These are phyloP conservation scores for Mesocricetus auratus DNA, from an alignment of 2,113 vertebrate genomes.

Conservation along the genomic window DNA sequence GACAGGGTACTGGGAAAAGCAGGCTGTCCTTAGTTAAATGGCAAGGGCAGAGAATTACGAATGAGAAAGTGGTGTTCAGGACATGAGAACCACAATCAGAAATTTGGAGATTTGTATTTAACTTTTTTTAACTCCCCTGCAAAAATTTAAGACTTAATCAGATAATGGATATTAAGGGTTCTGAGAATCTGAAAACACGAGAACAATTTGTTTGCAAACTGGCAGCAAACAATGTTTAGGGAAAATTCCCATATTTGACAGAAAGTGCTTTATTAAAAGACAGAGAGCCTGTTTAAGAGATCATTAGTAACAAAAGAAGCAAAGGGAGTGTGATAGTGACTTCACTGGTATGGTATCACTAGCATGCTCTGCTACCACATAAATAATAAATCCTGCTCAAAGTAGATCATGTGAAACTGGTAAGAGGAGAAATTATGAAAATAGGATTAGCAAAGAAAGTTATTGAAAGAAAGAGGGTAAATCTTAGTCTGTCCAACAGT, in stretches of 20 bases:
- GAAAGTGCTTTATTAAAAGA: constrained; percentile 74
- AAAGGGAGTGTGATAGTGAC: constrained; percentile 54
- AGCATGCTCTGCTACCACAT: constrained; percentile 34
- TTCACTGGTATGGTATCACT: constrained; percentile 41
- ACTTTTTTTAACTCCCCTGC: constrained; percentile 26
- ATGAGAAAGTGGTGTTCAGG: constrained; percentile 34
- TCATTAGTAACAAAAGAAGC: constrained; percentile 50
- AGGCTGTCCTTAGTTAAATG: constrained; percentile 13
- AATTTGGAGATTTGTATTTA: constrained; percentile 27
- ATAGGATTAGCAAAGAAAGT: constrained; percentile 66
- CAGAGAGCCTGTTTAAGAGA: constrained; percentile 51
- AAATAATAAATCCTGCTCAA: constrained; percentile 49
- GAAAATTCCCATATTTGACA: constrained; percentile 67
- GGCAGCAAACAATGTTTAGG: constrained; percentile 65
- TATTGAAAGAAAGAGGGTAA: constrained; percentile 70
- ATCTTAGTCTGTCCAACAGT: constrained; percentile 74
- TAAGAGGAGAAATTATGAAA: constrained; percentile 60
- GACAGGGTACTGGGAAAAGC: constrained; percentile 55
- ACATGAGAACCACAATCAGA: constrained; percentile 44
- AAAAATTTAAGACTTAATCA: constrained; percentile 62
- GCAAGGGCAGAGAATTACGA: neutral
- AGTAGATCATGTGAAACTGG: constrained; percentile 55
- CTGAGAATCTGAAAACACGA: constrained; percentile 46
- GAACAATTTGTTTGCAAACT: constrained; percentile 47
- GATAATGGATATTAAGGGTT: constrained; percentile 42